A percentile compares a stretch with the other conserved stretches of the same genome.
Conservation (phyloP, 2,888 invertebrate genomes). For the Lysandra bellargus region DNA sequence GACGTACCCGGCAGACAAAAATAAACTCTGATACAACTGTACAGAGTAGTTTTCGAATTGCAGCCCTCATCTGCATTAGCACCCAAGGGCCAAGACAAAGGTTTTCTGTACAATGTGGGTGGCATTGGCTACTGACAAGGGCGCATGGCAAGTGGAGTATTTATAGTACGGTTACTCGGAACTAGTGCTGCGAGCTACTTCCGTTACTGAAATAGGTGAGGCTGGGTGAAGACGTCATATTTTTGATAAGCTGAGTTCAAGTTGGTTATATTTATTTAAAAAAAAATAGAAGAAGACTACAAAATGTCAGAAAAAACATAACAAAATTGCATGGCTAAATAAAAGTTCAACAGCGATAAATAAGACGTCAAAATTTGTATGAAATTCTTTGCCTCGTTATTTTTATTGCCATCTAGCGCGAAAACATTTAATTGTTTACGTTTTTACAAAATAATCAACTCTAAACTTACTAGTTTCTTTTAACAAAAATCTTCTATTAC, state of each 20-base stretch:
- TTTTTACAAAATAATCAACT: neutral
- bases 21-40: neutral
- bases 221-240: constrained; percentile 39
- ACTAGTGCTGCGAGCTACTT: constrained; percentile 69
- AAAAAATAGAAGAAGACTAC: too few species aligned
- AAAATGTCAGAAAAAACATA: too few species aligned
- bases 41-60: neutral
- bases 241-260: neutral
- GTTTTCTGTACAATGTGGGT: constrained; percentile 53
- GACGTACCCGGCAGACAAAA: neutral
- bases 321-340: too few species aligned
- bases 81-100: constrained; percentile 15
- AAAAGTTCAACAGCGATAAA: too few species aligned
- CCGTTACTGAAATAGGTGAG: constrained; percentile 68
- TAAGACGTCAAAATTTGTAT: too few species aligned
- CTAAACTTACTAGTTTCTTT: too few species aligned
- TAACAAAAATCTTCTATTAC: too few species aligned
- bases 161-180: constrained; percentile 66
- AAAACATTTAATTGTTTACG: too few species aligned
- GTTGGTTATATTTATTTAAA: too few species aligned
- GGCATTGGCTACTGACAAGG: constrained; percentile 51
- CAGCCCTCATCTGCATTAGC: constrained; percentile 2
- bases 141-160: constrained; percentile 54
- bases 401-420: too few species aligned
- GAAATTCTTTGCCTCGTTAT: too few species aligned